Percentiles rank a stretch among this genome's conserved stretches.
These are phyloP conservation scores for Trachelus stipa DNA, from an alignment of 2,888 invertebrate genomes.

Conservation along the genomic window DNA sequence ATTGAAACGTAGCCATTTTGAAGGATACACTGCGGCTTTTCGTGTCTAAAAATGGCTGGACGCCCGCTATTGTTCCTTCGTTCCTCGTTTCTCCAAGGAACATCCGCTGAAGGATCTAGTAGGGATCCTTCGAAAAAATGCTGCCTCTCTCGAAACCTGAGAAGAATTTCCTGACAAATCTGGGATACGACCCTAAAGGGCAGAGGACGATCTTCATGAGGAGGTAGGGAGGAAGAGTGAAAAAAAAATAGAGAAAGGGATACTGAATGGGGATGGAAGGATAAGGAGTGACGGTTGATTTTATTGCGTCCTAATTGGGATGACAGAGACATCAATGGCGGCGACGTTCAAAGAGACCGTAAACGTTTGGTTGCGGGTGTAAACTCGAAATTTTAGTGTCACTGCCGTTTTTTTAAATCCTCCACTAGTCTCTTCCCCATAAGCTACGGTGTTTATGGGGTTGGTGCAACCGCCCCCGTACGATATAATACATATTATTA, in stretches of 20 bases:
- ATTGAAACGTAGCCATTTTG: background rate
- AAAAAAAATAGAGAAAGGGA: constrained; percentile 26
- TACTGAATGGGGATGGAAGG: background rate
- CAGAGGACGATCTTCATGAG: constrained; percentile 11
- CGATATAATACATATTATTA: constrained; percentile 54
- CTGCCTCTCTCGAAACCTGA: constrained; percentile 10
- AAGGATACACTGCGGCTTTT: background rate
- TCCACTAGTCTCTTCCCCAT: constrained; percentile 28
- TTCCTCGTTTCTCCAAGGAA: background rate
- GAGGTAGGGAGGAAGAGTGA: constrained; percentile 3
- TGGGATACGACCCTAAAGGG: constrained; percentile 39
- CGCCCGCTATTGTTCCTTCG: background rate
- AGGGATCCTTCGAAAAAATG: background rate
- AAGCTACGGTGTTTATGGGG: constrained; percentile 56
- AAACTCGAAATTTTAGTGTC: constrained; percentile 64
- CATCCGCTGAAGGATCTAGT: background rate
- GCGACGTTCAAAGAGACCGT: constrained; percentile 53
- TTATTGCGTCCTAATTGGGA: constrained; percentile 64
- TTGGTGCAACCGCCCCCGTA: constrained; percentile 55
- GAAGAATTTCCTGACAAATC: constrained; percentile 34
- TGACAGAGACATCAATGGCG: constrained; percentile 65
- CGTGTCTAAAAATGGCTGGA: background rate
- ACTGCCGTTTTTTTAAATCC: constrained; percentile 40
- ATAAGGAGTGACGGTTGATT: constrained; percentile 27
- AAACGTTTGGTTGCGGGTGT: constrained; percentile 60